phyloP scores from a whole-genome alignment of 2,113 vertebrate species.

The Nibea coibor region DNA sequence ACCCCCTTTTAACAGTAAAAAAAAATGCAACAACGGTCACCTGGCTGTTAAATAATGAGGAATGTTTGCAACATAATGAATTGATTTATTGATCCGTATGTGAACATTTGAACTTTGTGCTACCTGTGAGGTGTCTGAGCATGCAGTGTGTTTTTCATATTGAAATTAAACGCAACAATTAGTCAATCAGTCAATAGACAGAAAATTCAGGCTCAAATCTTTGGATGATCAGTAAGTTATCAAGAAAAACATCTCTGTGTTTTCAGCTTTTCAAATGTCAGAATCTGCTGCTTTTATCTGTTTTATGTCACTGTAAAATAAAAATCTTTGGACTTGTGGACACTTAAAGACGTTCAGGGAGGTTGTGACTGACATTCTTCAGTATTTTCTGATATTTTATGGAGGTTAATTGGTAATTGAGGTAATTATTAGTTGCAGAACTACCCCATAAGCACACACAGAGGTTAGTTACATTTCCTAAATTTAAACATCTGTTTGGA shows the following conservation, averaged over 20 bases:
- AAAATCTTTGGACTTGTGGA: neutral
- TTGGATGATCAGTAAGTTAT: neutral
- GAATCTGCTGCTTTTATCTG: neutral
- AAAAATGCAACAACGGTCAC: neutral
- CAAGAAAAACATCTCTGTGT: neutral
- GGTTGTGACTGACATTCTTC: too few species aligned
- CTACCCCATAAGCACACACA: neutral
- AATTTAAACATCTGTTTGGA: neutral
- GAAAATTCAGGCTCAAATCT: neutral
- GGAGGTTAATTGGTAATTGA: neutral
- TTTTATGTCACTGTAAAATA: neutral
- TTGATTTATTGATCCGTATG: neutral
- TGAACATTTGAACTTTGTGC: slow-evolving; percentile 7
- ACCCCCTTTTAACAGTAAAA: neutral
- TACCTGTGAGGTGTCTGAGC: neutral
- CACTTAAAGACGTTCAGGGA: too few species aligned
- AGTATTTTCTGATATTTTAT: neutral
- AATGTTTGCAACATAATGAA: neutral
- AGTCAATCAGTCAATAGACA: neutral
- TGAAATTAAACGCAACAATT: neutral
- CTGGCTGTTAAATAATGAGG: neutral
- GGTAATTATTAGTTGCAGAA: neutral
- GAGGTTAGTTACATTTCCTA: neutral
- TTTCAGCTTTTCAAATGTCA: neutral
- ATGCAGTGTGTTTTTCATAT: neutral